Percentiles rank a stretch among this genome's conserved stretches.
Evolutionary conservation across 2,888 invertebrate genomes (phyloP).

Genomic region (Perizoma affinitatum): DNA sequence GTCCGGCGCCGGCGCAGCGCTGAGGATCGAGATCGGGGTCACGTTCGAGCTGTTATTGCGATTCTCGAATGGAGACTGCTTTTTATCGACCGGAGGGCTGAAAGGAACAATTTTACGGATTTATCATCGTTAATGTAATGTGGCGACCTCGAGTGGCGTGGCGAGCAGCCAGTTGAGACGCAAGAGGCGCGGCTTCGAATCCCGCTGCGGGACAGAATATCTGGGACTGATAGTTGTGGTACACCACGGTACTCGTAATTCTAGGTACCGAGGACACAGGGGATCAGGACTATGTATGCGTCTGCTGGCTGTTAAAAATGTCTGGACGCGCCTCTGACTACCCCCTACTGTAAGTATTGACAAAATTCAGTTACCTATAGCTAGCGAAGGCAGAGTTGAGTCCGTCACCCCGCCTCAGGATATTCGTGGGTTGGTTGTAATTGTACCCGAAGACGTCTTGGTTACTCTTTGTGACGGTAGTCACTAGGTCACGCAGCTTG

Average conservation of each 20-base stretch:
- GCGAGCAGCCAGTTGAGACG: too few relatives aligned
- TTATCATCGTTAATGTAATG: slow-evolving; percentile 4
- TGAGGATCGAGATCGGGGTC: slow-evolving; percentile 15
- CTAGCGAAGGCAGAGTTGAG: slow-evolving; percentile 77
- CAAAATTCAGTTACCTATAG: slow-evolving; percentile 58
- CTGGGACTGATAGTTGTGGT: too few relatives aligned
- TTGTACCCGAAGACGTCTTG: slow-evolving; percentile 40
- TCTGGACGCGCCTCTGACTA: too few relatives aligned
- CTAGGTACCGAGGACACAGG: too few relatives aligned
- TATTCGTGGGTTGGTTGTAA: slow-evolving; percentile 43
- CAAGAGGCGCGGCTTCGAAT: too few relatives aligned
- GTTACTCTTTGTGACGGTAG: slow-evolving; percentile 16
- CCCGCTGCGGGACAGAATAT: too few relatives aligned
- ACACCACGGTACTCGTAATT: too few relatives aligned
- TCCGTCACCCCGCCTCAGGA: slow-evolving; percentile 62
- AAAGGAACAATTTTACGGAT: slow-evolving; percentile 1
- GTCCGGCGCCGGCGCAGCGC: slow-evolving; percentile 12
- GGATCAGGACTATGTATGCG: too few relatives aligned
- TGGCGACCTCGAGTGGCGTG: too few relatives aligned
- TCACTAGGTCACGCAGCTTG: slow-evolving; percentile 52
- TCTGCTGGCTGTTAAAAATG: too few relatives aligned
- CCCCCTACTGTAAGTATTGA: neutral
- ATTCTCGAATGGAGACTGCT: slow-evolving; percentile 47
- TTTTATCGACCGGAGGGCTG: slow-evolving; percentile 67
- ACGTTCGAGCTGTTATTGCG: slow-evolving; percentile 20